These are phyloP conservation scores for Ctenicera cuprea DNA, from an alignment of 2,888 invertebrate species.

Conservation along the genomic window DNA sequence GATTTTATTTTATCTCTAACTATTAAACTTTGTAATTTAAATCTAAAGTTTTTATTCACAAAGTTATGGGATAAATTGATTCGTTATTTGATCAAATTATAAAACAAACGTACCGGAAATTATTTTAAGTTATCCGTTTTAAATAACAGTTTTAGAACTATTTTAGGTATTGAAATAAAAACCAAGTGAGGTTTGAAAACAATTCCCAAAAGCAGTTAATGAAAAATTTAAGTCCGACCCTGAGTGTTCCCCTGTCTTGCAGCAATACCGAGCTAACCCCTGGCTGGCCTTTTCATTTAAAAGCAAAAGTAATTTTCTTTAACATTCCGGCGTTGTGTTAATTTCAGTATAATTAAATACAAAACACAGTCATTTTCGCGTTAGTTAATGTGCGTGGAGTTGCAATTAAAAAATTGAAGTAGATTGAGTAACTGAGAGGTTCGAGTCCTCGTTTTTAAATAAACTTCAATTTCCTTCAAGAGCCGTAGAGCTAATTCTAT, in stretches of 20 bases:
- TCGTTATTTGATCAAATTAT: too few relatives aligned
- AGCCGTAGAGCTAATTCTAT: conserved; percentile 46
- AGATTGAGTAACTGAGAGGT: conserved; percentile 54
- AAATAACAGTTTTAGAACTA: too few relatives aligned
- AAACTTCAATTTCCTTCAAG: conserved; percentile 49
- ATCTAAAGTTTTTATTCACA: too few relatives aligned
- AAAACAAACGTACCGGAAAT: too few relatives aligned
- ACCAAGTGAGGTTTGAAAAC: too few relatives aligned
- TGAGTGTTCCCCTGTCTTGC: conserved; percentile 46
- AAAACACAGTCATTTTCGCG: conserved; percentile 59
- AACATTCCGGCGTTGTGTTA: conserved; percentile 61
- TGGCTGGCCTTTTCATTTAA: conserved; percentile 58
- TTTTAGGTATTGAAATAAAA: too few relatives aligned
- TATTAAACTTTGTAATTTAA: too few relatives aligned
- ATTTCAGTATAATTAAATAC: conserved; percentile 63
- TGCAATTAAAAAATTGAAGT: conserved; percentile 55
- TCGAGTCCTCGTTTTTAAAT: conserved; percentile 47
- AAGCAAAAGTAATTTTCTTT: conserved; percentile 61
- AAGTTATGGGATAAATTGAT: too few relatives aligned
- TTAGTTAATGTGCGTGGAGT: conserved; percentile 59
- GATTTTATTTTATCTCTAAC: too few relatives aligned
- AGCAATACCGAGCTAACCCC: conserved; percentile 49
- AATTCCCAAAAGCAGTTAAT: too few relatives aligned
- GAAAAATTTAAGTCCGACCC: conserved; percentile 34
- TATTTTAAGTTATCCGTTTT: too few relatives aligned